phyloP scores from a whole-genome alignment of 2,797 vertebrate species.

The Monodelphis domestica region DNA sequence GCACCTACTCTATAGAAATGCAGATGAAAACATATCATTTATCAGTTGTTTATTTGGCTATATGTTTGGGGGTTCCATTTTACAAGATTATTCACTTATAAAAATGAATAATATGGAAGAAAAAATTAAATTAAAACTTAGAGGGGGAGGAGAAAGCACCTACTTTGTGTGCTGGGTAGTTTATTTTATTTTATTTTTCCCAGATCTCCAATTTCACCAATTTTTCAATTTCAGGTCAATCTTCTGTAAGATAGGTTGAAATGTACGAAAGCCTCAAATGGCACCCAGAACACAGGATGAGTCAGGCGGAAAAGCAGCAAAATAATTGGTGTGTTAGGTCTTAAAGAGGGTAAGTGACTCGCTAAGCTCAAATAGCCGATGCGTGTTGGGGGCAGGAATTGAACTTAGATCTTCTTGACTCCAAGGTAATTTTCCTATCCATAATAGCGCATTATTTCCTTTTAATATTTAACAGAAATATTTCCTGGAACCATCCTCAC shows the following conservation, averaged over 20 bases:
- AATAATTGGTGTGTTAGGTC: conserved; percentile 81
- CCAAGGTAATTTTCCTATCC: neutral
- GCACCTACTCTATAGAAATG: neutral
- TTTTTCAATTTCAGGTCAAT: neutral
- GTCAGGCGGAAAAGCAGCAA: conserved; percentile 48
- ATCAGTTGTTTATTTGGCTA: too few relatives aligned
- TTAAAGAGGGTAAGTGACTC: neutral
- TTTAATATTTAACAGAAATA: neutral
- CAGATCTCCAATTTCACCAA: neutral
- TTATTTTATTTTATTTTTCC: neutral
- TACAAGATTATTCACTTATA: too few relatives aligned
- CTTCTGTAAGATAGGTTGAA: conserved; percentile 46
- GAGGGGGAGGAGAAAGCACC: too few relatives aligned
- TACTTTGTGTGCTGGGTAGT: neutral
- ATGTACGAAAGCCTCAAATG: conserved; percentile 66
- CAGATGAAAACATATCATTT: too few relatives aligned
- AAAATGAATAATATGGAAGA: too few relatives aligned
- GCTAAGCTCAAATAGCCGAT: neutral
- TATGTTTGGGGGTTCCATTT: too few relatives aligned
- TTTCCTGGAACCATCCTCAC: neutral
- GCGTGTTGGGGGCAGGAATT: neutral
- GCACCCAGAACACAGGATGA: conserved; percentile 60
- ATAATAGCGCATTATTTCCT: neutral
- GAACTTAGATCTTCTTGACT: neutral
- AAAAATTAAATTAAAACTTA: too few relatives aligned